Conservation (phyloP, 2,888 invertebrate genomes). For the Pocota personata region DNA sequence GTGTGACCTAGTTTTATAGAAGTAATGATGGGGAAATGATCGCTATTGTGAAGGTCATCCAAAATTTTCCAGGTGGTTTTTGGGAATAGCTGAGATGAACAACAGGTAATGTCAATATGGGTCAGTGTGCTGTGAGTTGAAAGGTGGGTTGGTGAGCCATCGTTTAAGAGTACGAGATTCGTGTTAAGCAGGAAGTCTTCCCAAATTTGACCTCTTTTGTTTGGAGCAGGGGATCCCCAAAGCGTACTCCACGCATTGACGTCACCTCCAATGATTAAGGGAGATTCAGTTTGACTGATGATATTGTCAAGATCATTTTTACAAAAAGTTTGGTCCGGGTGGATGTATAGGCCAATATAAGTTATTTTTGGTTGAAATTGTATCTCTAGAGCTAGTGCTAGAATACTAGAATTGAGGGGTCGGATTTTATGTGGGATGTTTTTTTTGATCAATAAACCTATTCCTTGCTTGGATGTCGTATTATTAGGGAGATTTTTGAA, state of each 20-base stretch:
- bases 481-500: neutral
- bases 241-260: no score
- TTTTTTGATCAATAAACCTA: neutral
- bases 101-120: no score
- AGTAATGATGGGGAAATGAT: no score
- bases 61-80: no score
- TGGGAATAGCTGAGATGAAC: no score
- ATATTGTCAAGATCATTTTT: conserved; percentile 3
- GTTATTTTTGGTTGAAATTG: conserved; percentile 1
- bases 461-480: neutral
- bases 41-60: no score
- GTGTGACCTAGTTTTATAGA: no score
- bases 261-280: neutral
- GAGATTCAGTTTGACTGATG: neutral
- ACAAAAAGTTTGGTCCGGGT: conserved; percentile 13
- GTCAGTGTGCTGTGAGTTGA: neutral
- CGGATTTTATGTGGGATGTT: neutral
- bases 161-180: neutral
- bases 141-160: no score
- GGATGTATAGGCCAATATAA: neutral
- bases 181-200: neutral
- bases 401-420: neutral
- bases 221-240: no score
- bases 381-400: conserved; percentile 1
- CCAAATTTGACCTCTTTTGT: neutral